A percentile compares a stretch with the other conserved stretches of the same genome.
These are phyloP conservation scores for Meloidogyne hapla DNA, from an alignment of 1,140 invertebrate species.

Conservation along the genomic window DNA sequence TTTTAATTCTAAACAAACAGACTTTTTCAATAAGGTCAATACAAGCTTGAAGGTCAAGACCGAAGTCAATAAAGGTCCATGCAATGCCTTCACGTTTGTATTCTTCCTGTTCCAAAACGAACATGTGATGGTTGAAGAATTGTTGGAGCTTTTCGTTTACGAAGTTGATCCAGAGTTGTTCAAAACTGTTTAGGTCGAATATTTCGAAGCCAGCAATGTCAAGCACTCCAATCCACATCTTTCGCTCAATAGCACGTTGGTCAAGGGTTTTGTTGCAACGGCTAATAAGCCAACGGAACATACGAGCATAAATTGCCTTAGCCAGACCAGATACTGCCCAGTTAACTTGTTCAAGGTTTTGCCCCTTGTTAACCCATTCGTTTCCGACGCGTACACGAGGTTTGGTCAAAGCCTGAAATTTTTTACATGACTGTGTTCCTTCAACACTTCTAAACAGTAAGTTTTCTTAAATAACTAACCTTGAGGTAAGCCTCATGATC, in stretches of 20 bases:
- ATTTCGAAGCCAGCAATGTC: slow-evolving; percentile 99
- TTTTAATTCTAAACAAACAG: slow-evolving; percentile 50
- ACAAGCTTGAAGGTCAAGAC: slow-evolving; percentile 95
- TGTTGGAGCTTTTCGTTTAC: slow-evolving; percentile 98
- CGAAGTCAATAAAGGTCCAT: slow-evolving; percentile 99
- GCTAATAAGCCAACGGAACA: slow-evolving; percentile 71
- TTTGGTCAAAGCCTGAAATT: slow-evolving; percentile 67
- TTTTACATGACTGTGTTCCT: too few relatives aligned
- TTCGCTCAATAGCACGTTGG: slow-evolving; percentile 67
- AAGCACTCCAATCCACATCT: slow-evolving; percentile 79
- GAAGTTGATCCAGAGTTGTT: slow-evolving; percentile 99
- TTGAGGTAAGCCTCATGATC: slow-evolving; percentile 70
- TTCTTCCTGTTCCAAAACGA: slow-evolving; percentile 98
- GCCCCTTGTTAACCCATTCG: slow-evolving; percentile 71
- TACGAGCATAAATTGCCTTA: slow-evolving; percentile 71
- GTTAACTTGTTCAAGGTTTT: slow-evolving; percentile 75
- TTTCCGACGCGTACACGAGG: slow-evolving; percentile 70
- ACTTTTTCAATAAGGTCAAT: slow-evolving; percentile 99
- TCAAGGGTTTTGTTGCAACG: slow-evolving; percentile 72
- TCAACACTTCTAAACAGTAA: too few relatives aligned
- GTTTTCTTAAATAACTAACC: too few relatives aligned
- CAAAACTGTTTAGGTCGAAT: slow-evolving; percentile 99
- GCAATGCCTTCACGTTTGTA: slow-evolving; percentile 96
- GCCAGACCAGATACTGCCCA: slow-evolving; percentile 70
- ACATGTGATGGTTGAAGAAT: slow-evolving; percentile 99